phyloP scores from a whole-genome alignment of 2,797 vertebrate genomes.

The Chelmon rostratus region DNA sequence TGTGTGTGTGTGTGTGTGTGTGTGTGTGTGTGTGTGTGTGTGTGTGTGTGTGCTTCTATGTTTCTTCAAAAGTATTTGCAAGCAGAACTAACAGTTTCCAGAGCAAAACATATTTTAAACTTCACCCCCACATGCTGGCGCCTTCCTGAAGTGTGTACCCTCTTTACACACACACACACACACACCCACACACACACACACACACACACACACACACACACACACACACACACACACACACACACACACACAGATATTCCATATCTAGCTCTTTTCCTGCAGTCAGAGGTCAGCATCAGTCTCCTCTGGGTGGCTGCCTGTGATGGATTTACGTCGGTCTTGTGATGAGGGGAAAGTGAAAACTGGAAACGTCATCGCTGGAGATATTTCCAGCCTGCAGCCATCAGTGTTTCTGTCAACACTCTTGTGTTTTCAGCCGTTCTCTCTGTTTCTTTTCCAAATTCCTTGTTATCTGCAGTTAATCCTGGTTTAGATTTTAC shows the following conservation, averaged over 20 bases:
- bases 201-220: conserved; percentile 25
- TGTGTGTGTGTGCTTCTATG: background rate
- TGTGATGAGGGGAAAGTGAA: background rate
- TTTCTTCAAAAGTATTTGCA: background rate
- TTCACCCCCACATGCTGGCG: background rate
- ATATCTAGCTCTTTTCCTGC: background rate
- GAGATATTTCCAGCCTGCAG: background rate
- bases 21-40: background rate
- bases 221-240: conserved; percentile 9
- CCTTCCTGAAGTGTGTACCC: background rate
- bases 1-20: background rate
- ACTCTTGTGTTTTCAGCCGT: background rate
- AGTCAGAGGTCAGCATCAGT: conserved; percentile 35
- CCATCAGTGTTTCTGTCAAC: background rate
- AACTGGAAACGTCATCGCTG: background rate
- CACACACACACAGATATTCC: background rate
- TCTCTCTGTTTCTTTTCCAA: background rate
- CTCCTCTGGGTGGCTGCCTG: background rate
- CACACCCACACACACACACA: conserved; percentile 19
- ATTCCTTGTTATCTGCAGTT: background rate
- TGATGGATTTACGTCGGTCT: conserved; percentile 17
- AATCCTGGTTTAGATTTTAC: background rate
- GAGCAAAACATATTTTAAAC: background rate
- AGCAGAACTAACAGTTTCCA: background rate
- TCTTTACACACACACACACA: background rate